These are phyloP conservation scores for Lepas anatifera DNA, from an alignment of 2,888 invertebrate species.

Conservation along the genomic window DNA sequence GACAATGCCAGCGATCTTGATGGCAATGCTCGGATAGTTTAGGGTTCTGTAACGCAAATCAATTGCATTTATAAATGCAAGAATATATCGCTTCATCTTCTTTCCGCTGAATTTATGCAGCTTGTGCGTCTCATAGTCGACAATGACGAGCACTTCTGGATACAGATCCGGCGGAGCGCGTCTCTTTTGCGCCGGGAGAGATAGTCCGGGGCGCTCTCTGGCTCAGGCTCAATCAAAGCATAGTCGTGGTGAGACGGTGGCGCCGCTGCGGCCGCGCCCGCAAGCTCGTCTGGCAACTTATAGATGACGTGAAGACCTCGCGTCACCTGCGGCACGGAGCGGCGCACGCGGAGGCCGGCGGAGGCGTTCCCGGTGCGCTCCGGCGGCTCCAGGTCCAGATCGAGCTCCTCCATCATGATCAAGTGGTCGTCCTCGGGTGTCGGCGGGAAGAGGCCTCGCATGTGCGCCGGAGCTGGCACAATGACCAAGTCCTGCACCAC, in stretches of 20 bases:
- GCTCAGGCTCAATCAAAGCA: background rate
- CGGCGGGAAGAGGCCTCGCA: background rate
- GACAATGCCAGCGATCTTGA: slow-evolving; percentile 12
- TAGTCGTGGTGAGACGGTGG: background rate
- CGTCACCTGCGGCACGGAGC: background rate
- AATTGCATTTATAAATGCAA: slow-evolving; percentile 8
- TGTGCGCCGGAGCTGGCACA: background rate
- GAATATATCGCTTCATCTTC: slow-evolving; percentile 1
- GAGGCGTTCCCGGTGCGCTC: background rate
- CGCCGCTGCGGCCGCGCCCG: background rate
- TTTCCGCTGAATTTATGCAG: background rate
- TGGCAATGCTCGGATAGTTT: background rate
- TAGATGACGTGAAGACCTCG: slow-evolving; percentile 1
- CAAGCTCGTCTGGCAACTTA: background rate
- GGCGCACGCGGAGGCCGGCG: background rate
- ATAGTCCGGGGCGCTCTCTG: background rate
- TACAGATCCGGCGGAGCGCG: background rate
- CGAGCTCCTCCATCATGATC: background rate
- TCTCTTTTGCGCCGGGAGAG: background rate
- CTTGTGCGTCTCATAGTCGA: background rate
- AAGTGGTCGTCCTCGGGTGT: background rate
- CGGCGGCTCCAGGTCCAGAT: background rate
- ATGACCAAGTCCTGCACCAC: background rate
- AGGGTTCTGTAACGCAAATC: background rate
- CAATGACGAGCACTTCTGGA: slow-evolving; percentile 11